phyloP scores from a whole-genome alignment of 2,888 invertebrate genomes.

The Polydrusus tereticollis region DNA sequence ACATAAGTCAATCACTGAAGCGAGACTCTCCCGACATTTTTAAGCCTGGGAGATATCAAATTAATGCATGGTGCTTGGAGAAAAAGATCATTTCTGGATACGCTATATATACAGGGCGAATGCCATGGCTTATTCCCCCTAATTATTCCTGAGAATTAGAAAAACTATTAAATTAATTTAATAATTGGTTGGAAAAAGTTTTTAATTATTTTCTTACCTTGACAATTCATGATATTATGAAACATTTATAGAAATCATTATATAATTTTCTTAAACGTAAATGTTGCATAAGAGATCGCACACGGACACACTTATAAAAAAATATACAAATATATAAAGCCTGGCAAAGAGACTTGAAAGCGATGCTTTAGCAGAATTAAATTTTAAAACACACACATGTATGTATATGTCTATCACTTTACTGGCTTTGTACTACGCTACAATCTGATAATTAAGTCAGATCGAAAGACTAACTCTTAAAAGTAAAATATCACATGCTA shows the following conservation, averaged over 20 bases:
- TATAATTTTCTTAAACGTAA: neutral
- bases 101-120: too few relatives aligned
- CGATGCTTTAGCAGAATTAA: neutral
- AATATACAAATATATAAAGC: slow-evolving; percentile 10
- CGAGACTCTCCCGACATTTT: too few relatives aligned
- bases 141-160: too few relatives aligned
- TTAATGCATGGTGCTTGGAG: too few relatives aligned
- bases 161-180: too few relatives aligned
- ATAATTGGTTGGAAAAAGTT: too few relatives aligned
- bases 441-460: slow-evolving; percentile 17
- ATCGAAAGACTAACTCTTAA: slow-evolving; percentile 31
- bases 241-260: neutral
- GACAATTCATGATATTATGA: neutral
- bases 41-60: too few relatives aligned
- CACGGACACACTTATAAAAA: neutral
- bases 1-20: too few relatives aligned
- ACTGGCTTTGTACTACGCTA: slow-evolving; percentile 34
- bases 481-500: slow-evolving; percentile 32
- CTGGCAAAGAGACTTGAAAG: neutral
- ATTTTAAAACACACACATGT: slow-evolving; percentile 3
- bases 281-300: slow-evolving; percentile 6
- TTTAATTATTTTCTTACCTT: neutral
- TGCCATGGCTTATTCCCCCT: too few relatives aligned
- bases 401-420: slow-evolving; percentile 22
- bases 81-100: too few relatives aligned